Conservation (phyloP, 35 echinoderm and acorn worm species). For the Ophiothrix spiculata region DNA sequence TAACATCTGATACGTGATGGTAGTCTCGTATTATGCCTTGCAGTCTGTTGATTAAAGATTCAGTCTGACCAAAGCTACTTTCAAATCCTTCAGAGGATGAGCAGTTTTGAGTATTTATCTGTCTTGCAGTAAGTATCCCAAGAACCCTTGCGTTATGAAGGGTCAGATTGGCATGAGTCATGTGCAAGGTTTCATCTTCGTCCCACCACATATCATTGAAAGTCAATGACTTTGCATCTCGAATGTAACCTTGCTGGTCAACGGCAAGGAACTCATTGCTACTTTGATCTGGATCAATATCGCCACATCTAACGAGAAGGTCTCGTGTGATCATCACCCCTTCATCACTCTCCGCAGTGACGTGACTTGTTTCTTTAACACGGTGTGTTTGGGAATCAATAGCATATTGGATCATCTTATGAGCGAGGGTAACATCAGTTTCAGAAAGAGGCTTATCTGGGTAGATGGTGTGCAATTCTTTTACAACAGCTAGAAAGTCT, state of each 20-base stretch:
- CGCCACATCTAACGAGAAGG: neutral
- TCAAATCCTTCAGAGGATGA: neutral
- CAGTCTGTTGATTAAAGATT: constrained; percentile 56
- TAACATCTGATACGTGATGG: constrained; percentile 47
- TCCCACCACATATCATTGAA: neutral
- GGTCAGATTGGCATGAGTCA: neutral
- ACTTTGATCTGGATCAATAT: neutral
- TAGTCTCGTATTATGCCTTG: constrained; percentile 59
- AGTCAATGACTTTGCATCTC: neutral
- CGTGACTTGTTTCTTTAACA: neutral
- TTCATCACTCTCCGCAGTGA: neutral
- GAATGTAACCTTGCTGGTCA: neutral
- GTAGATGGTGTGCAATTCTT: neutral
- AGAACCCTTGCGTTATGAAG: neutral
- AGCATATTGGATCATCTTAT: neutral
- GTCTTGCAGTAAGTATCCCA: neutral
- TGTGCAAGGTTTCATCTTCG: neutral
- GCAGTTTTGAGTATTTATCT: neutral
- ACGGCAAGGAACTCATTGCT: neutral
- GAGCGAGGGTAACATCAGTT: neutral
- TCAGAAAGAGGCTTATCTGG: neutral
- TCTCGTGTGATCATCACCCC: neutral
- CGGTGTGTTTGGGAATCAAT: neutral
- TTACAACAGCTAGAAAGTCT: neutral
- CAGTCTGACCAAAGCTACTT: constrained; percentile 60